A percentile compares a stretch with the other conserved stretches of the same genome.
phyloP scores from a whole-genome alignment of 2,888 invertebrate species.

The Yponomeuta evonymella region DNA sequence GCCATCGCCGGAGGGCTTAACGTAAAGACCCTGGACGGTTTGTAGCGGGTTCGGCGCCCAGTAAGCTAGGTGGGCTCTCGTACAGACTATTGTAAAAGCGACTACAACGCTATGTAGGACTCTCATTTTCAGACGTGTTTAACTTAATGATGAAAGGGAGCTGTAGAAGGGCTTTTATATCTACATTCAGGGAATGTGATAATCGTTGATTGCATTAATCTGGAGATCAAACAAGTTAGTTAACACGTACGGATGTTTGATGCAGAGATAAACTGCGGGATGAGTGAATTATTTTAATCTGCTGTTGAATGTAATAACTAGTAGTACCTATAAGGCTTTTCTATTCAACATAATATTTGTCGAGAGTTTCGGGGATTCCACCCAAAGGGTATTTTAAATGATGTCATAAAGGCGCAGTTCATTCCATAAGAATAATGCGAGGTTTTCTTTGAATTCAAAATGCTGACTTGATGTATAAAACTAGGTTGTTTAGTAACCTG shows the following conservation, averaged over 20 bases:
- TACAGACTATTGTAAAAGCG: conserved; percentile 24
- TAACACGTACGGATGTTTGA: not conserved
- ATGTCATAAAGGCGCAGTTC: not conserved
- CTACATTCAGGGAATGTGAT: not conserved
- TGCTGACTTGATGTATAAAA: not conserved
- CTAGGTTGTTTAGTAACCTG: not conserved
- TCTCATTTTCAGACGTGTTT: not conserved
- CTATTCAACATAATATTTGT: not conserved
- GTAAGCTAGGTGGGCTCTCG: conserved; percentile 35
- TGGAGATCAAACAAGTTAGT: not conserved
- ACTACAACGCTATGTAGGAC: conserved; percentile 23
- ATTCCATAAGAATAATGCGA: not conserved
- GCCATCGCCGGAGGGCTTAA: conserved; percentile 61
- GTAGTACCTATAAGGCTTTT: not conserved
- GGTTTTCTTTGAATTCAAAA: not conserved
- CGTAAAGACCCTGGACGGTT: conserved; percentile 62
- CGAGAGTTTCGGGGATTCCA: not conserved
- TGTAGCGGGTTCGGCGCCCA: conserved; percentile 46
- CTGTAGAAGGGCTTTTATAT: not conserved
- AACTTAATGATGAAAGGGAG: not conserved
- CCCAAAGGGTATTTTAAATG: not conserved
- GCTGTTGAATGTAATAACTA: not conserved
- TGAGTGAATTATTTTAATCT: not conserved
- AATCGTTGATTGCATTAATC: not conserved
- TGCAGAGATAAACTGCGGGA: not conserved